Percentiles rank a stretch among this genome's conserved stretches.
Conservation (phyloP, 2,113 vertebrate genomes). For the Numenius arquata region DNA sequence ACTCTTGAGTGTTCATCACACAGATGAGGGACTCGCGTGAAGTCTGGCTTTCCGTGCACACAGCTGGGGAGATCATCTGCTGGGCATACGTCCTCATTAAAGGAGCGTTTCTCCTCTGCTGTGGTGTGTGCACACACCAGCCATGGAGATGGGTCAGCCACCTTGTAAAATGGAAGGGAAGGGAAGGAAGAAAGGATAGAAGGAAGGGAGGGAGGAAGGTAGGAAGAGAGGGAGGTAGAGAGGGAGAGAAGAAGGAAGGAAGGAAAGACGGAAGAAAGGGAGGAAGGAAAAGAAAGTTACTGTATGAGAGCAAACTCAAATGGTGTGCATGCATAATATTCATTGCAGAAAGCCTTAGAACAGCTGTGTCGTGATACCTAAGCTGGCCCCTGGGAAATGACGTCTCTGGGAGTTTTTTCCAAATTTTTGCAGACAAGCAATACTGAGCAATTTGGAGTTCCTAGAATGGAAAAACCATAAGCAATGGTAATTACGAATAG, state of each 20-base stretch:
- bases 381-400: not conserved
- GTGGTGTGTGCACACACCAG: not conserved
- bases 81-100: fast-evolving
- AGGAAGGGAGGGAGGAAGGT: not conserved
- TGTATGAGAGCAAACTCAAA: not conserved
- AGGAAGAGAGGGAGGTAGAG: no score
- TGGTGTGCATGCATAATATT: not conserved
- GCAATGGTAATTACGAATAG: not conserved
- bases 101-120: not conserved
- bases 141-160: not conserved
- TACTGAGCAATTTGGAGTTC: not conserved
- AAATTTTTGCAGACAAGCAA: not conserved
- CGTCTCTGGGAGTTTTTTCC: not conserved
- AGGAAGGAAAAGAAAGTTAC: not conserved
- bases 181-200: not conserved
- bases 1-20: not conserved
- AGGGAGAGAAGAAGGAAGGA: no score
- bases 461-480: not conserved
- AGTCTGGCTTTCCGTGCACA: not conserved
- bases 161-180: not conserved
- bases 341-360: not conserved
- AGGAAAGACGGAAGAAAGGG: not conserved
- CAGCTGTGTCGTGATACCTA: not conserved
- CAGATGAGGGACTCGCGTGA: not conserved
- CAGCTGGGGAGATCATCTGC: not conserved